A percentile compares a stretch with the other conserved stretches of the same genome.
Conservation (phyloP, 1,140 invertebrate genomes). For the Drosophila tristis region DNA sequence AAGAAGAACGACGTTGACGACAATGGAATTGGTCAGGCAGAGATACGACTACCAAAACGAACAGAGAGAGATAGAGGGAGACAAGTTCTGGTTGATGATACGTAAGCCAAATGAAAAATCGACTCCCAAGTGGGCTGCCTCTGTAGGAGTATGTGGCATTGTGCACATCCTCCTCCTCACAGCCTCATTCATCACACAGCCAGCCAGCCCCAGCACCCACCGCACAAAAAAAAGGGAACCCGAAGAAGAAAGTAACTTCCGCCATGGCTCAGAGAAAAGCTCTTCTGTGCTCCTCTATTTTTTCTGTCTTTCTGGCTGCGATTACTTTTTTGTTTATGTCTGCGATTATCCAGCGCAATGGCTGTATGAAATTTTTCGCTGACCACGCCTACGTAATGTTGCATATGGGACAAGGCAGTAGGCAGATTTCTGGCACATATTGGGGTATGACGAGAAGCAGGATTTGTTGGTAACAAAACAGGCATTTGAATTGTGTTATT, state of each 20-base stretch:
- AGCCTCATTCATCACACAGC: conserved; percentile 62
- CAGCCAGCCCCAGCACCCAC: conserved; percentile 14
- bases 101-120: conserved; percentile 72
- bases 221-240: conserved; percentile 20
- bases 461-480: no score
- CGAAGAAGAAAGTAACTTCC: conserved; percentile 17
- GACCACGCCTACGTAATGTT: conserved; percentile 12
- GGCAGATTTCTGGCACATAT: no score
- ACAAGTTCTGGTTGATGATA: conserved; percentile 45
- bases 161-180: conserved; percentile 1
- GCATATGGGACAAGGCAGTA: no score
- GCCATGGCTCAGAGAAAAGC: background rate
- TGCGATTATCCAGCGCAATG: conserved; percentile 49
- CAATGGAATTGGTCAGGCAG: conserved; percentile 54
- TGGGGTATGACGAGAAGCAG: no score
- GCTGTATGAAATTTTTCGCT: conserved; percentile 19
- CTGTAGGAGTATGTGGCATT: conserved; percentile 15
- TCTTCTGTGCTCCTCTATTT: background rate
- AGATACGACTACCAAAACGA: conserved; percentile 15
- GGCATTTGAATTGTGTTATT: no score
- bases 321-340: conserved; percentile 68
- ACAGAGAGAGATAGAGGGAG: conserved; percentile 2
- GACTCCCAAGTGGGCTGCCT: conserved; percentile 44
- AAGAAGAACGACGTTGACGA: conserved; percentile 28
- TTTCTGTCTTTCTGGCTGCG: conserved; percentile 21